Evolutionary conservation across 92 coral and sea anemone genomes (phyloP).

Genomic region (Actinostola sp.): DNA sequence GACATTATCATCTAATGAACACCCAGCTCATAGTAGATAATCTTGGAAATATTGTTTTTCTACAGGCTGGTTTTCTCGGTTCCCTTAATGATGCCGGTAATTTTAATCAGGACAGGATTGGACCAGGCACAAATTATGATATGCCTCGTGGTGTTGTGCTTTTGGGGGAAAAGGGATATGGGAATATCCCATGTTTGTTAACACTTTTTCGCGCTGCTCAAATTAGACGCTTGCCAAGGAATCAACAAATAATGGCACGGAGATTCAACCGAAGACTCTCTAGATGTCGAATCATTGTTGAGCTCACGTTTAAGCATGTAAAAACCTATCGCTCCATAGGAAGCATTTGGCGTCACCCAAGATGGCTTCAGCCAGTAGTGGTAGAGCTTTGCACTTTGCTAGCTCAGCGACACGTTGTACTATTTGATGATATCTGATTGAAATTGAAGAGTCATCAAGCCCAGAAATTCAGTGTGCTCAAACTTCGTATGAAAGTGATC

Average conservation of each 20-base stretch:
- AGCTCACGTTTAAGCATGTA: conserved; percentile 7
- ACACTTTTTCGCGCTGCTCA: conserved; percentile 27
- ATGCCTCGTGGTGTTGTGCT: conserved; percentile 37
- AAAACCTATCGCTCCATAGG: conserved; percentile 11
- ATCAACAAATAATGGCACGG: conserved; percentile 16
- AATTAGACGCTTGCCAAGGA: conserved; percentile 18
- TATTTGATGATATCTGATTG: too few species aligned
- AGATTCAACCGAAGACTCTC: conserved; percentile 28
- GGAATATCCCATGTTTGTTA: conserved; percentile 21
- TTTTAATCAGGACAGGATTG: conserved; percentile 20
- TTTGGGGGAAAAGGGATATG: conserved; percentile 34
- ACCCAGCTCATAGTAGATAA: conserved; percentile 41
- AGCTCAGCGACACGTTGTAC: conserved; percentile 30
- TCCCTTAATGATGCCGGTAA: conserved; percentile 25
- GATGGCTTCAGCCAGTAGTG: conserved; percentile 26
- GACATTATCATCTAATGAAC: conserved; percentile 40
- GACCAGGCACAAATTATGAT: conserved; percentile 19
- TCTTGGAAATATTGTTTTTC: conserved; percentile 26
- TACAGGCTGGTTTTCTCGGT: conserved; percentile 34
- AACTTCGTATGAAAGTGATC: too few species aligned
- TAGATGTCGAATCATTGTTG: conserved; percentile 1
- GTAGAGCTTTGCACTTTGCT: conserved; percentile 29
- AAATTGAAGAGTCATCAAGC: too few species aligned
- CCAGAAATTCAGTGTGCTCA: too few species aligned
- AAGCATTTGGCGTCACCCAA: conserved; percentile 26